phyloP scores from a whole-genome alignment of 1,140 invertebrate genomes.

The Trigoniulus corallinus region DNA sequence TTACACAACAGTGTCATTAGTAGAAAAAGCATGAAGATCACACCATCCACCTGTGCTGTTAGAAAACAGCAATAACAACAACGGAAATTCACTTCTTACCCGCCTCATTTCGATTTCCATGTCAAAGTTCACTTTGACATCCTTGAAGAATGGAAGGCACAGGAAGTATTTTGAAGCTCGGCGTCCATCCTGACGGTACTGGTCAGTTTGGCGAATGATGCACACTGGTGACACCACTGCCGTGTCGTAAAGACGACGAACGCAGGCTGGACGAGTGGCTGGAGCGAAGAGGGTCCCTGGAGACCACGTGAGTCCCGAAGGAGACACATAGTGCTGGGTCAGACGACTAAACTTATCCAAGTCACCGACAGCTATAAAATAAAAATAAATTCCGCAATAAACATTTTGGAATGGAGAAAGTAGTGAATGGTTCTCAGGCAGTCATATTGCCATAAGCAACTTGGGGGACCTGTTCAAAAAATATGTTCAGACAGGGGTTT shows the following conservation, averaged over 20 bases:
- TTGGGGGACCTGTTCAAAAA: too few relatives aligned
- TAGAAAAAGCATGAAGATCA: background rate
- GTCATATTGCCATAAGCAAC: too few relatives aligned
- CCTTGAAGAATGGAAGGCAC: slow-evolving; percentile 58
- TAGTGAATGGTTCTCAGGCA: too few relatives aligned
- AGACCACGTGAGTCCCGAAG: slow-evolving; percentile 39
- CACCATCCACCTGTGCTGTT: background rate
- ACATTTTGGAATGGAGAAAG: too few relatives aligned
- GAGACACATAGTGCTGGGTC: slow-evolving; percentile 51
- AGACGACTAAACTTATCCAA: slow-evolving; percentile 56
- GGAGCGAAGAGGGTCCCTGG: slow-evolving; percentile 51
- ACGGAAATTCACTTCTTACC: slow-evolving; percentile 45
- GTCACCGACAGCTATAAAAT: slow-evolving; percentile 62
- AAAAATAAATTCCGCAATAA: background rate
- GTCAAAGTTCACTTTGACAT: slow-evolving; percentile 35
- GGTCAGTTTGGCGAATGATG: slow-evolving; percentile 12
- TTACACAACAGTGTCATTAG: slow-evolving; percentile 5
- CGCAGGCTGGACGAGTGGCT: slow-evolving; percentile 43
- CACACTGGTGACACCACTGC: slow-evolving; percentile 37
- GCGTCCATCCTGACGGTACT: slow-evolving; percentile 36
- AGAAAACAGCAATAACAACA: background rate
- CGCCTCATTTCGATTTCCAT: slow-evolving; percentile 71
- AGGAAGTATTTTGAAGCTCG: slow-evolving; percentile 41
- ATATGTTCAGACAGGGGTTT: too few relatives aligned
- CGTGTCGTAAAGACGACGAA: slow-evolving; percentile 52